Conservation (phyloP, 2,888 invertebrate genomes). For the Brachynemurus nebulosus region DNA sequence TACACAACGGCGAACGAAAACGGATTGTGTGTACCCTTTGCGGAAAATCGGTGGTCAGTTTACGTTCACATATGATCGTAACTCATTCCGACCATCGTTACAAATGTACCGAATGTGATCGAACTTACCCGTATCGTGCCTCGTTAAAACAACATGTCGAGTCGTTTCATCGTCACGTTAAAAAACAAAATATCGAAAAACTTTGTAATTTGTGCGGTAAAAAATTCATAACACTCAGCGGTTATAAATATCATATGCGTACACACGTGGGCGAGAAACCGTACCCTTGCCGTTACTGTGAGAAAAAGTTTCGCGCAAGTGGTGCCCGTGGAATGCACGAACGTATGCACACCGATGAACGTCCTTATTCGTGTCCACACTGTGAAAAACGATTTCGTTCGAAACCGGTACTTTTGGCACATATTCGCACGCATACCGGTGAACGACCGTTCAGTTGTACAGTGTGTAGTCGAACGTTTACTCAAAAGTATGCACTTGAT, state of each 20-base stretch:
- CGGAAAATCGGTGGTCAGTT: not conserved
- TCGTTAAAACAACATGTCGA: not conserved
- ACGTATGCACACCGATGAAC: not conserved
- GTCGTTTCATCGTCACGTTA: not conserved
- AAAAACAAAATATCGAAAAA: not conserved
- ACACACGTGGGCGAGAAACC: not conserved
- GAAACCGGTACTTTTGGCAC: not conserved
- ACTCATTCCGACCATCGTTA: not conserved
- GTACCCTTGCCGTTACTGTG: not conserved
- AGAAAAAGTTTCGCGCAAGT: not conserved
- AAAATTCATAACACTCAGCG: not conserved
- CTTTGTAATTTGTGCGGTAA: conserved; percentile 2
- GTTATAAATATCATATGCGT: not conserved
- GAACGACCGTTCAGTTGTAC: conserved; percentile 1
- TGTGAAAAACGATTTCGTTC: conserved; percentile 2
- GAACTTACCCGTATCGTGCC: not conserved
- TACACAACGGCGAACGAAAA: not conserved
- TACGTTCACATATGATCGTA: not conserved
- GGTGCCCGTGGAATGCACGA: not conserved
- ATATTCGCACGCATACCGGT: conserved; percentile 4
- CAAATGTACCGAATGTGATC: not conserved
- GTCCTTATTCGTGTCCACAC: not conserved
- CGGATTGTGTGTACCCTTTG: not conserved
- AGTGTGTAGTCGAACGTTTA: not conserved
- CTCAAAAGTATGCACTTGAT: not conserved